phyloP scores from a whole-genome alignment of 1,140 invertebrate genomes.

The Macrotrachela quadricornifera region DNA sequence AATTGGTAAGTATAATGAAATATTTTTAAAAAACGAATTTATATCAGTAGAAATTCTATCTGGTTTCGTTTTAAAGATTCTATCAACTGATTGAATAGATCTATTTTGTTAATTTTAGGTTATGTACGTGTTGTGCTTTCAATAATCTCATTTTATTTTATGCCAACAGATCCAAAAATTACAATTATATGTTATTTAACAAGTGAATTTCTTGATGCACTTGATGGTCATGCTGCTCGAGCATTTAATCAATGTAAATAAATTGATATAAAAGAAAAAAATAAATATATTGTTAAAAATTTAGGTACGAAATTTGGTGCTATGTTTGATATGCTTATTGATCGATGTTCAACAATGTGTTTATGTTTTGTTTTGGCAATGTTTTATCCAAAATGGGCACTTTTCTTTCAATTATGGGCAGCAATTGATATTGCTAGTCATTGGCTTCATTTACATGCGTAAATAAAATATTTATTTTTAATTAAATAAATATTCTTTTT shows the following conservation, averaged over 20 bases:
- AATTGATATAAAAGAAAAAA: too few species aligned
- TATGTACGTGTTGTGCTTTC: slow-evolving; percentile 73
- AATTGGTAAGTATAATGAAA: slow-evolving; percentile 52
- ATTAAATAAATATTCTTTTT: too few species aligned
- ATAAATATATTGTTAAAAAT: too few species aligned
- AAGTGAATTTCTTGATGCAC: slow-evolving; percentile 72
- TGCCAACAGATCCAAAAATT: slow-evolving; percentile 58
- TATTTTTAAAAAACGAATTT: too few species aligned
- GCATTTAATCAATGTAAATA: slow-evolving; percentile 49
- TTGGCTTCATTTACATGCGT: slow-evolving; percentile 72
- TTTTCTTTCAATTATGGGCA: slow-evolving; percentile 81
- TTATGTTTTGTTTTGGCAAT: slow-evolving; percentile 50
- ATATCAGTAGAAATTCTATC: too few species aligned
- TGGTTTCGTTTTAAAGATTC: too few species aligned
- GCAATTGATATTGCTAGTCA: slow-evolving; percentile 86
- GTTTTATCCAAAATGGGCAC: slow-evolving; percentile 79
- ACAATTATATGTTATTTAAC: slow-evolving; percentile 65
- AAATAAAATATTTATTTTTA: too few species aligned
- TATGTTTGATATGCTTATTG: slow-evolving; percentile 88
- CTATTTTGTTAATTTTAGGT: slow-evolving; percentile 44
- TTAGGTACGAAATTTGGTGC: slow-evolving; percentile 80
- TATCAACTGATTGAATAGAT: too few species aligned
- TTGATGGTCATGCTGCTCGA: slow-evolving; percentile 88
- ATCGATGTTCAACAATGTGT: slow-evolving; percentile 84
- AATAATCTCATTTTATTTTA: slow-evolving; percentile 74